Percentiles rank a stretch among this genome's conserved stretches.
Evolutionary conservation across 2,113 vertebrate genomes (phyloP).

Genomic region (Ploceus nigricollis): DNA sequence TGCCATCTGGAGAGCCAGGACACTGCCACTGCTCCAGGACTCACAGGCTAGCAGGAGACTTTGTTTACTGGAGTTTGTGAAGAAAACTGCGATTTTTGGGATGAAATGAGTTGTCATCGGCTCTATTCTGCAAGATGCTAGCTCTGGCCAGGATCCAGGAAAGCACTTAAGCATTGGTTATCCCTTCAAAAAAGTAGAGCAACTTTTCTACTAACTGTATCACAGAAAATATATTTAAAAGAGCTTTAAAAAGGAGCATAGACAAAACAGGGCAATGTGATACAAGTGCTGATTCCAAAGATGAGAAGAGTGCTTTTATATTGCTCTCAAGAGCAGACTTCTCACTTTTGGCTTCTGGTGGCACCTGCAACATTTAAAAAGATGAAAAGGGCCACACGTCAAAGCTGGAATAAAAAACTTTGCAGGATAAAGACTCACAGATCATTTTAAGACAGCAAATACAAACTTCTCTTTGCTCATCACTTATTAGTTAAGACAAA

Average conservation of each 20-base stretch:
- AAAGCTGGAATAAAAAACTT: background rate
- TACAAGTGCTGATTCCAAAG: background rate
- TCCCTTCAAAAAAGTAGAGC: background rate
- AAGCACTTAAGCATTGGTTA: background rate
- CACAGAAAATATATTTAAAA: background rate
- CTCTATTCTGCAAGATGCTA: slow-evolving; percentile 23
- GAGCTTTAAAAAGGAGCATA: background rate
- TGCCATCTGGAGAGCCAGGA: slow-evolving; percentile 33
- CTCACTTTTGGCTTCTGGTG: background rate
- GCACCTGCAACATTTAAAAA: background rate
- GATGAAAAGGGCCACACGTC: background rate
- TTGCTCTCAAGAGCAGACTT: background rate
- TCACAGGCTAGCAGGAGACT: background rate
- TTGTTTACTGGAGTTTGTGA: background rate
- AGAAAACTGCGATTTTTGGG: slow-evolving; percentile 25
- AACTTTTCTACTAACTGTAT: background rate
- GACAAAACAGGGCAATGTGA: background rate
- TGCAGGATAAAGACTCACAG: background rate
- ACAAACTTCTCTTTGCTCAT: slow-evolving; percentile 16
- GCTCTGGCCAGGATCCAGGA: slow-evolving; percentile 38
- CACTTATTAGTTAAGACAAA: slow-evolving; percentile 15
- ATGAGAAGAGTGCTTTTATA: background rate
- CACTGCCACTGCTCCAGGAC: background rate
- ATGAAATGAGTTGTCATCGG: slow-evolving; percentile 1
- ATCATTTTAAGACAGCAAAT: background rate